Evolutionary conservation across 2,113 vertebrate genomes (phyloP).

Genomic region (Triplophysa tibetana): DNA sequence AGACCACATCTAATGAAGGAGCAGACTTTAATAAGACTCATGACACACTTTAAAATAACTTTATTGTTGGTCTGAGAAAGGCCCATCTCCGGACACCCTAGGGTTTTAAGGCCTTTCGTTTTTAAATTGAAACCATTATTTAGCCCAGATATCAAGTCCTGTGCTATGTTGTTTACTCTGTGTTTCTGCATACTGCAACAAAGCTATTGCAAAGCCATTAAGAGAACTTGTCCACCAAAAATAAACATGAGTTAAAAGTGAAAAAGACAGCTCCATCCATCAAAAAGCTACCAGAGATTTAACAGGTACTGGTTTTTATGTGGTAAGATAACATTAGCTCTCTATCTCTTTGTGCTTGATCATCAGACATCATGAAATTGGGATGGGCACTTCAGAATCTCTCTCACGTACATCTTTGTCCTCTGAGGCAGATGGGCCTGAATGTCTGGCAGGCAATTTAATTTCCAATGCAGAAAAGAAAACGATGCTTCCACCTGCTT

Average conservation of each 20-base stretch:
- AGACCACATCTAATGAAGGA: slow-evolving; percentile 32
- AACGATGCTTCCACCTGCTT: slow-evolving; percentile 6
- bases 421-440: slow-evolving; percentile 43
- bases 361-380: slow-evolving; percentile 20
- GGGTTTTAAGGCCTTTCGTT: neutral
- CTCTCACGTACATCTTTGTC: slow-evolving; percentile 38
- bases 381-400: slow-evolving; percentile 31
- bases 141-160: slow-evolving; percentile 2
- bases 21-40: neutral
- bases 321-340: neutral
- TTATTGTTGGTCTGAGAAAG: slow-evolving; percentile 24
- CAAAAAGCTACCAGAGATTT: neutral
- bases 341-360: neutral
- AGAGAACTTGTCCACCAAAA: neutral
- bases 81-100: neutral
- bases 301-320: neutral
- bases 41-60: slow-evolving; percentile 13
- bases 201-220: neutral
- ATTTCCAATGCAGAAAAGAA: slow-evolving; percentile 41
- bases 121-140: slow-evolving; percentile 11
- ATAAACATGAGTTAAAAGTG: neutral
- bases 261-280: neutral
- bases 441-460: slow-evolving; percentile 42
- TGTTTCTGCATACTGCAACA: neutral
- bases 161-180: neutral